Evolutionary conservation across 1,140 invertebrate genomes (phyloP), one percentile per base, ranked within the genome.

Genomic region (Radopholus similis): DNA sequence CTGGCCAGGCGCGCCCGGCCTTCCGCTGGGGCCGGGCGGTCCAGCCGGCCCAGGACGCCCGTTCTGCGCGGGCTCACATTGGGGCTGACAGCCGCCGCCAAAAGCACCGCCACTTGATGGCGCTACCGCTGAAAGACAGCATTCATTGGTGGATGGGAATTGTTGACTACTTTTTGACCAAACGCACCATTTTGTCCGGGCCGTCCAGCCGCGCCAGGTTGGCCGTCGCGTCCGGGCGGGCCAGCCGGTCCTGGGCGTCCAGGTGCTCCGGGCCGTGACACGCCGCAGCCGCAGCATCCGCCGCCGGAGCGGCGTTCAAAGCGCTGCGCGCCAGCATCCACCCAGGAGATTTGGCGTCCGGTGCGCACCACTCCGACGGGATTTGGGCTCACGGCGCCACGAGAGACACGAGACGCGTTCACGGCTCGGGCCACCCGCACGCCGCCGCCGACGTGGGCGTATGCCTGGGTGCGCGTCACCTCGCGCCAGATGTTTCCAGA

Each of bases 221-320:
- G 15, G 15, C n/a, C 51, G 6, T 54, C 51, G 30, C 35, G 2
- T 23, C 51, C 51, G 5, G 51, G 51, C 4, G 51, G 18, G 15
- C 51, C 51, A 4, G 35, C 11, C 15, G 51, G 51, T 21, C 51
- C 51, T n/a, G 51, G 51, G 6, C 28, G 51, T 5, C 51, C 51
- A 15, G 51, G 51, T n/a, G 18, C n/a, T n/a, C n/a, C n/a, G n/a
- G n/a, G n/a, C n/a, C n/a, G 18, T 4, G 51, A 54, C 30, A 54
- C 51, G 18, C 51, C 51, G 35, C 51, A 54, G 5, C 51, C 51
- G n/a, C 51, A 54, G 18, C 51, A 54, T n/a, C 51, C 18, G n/a
- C 51, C 51, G 6, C 51, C 51, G n/a, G n/a, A n/a, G n/a, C n/a
- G n/a, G n/a, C n/a, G n/a, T n/a, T n/a, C n/a, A n/a, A n/a, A n/a